Base-by-base conservation (phyloP, 2,113 vertebrate species). In the Xyrauchen texanus region DNA sequence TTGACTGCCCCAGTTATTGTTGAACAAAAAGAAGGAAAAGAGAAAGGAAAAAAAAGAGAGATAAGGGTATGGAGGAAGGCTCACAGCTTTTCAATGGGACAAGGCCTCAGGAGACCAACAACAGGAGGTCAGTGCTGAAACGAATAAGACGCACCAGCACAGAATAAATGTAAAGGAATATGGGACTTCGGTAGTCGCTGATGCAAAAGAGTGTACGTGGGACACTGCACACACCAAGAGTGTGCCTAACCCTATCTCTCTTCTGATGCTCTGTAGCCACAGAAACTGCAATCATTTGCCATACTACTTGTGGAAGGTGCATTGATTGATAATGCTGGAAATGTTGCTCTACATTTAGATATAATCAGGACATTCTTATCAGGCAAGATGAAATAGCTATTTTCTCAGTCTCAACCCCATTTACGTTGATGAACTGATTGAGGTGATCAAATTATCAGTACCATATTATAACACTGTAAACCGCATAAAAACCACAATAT, bases 331-430 rank as follows among this genome's bases (percentile, higher is more conserved):
- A 86, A 88, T 88, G 88, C 86, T 89, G 87, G 86, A 90, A 92
- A 92, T 89, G 90, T 91, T 92, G 87, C 90, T 87, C 91, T 89
- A 91, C 91, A 93, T 93, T 93, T 92, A 91, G 91, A 93, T 92
- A 87, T 90, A 92, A 93, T 92, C 92, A 91, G 90, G 89, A 89
- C 87, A 80, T 91, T 88, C 89, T 92, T 90, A 91, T 91, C 90
- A 88, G 84, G 84, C 87, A 89, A 93, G 93, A 93, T 34, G 21
- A 34, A 34, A 34, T 1, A 34, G 21, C 21, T 34, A 1, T 34
- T 34, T 34, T 34, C 1, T 34, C 21, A 34, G 21, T 34, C 21
- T 34, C 21, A 34, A 34, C 21, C 21, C 21, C 21, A 34, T 34
- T 34, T 34, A 34, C 21, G 21, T 34, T 34, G 21, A 34, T 34